Base-by-base conservation (phyloP, 2,888 invertebrate species). In the Empis livida region DNA sequence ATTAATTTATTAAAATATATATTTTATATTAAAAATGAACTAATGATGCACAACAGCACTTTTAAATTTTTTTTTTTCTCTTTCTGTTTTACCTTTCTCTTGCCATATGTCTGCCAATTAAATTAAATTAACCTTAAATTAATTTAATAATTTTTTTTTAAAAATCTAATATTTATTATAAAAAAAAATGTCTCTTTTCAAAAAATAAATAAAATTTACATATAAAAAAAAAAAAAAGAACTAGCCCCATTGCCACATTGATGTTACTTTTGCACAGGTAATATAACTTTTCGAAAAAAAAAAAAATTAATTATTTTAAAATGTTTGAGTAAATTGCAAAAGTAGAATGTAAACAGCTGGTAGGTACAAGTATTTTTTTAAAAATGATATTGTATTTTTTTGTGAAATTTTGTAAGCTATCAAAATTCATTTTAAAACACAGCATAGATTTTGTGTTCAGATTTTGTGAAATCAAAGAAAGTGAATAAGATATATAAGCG, bases 201-300 rank as follows among this genome's bases (percentile, higher is more conserved):
- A 27, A 8, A 6, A 27, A 6, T 27, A 27, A 27, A 27, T 27
- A 27, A 27, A 4, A 27, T 27, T 27, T 27, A 27, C 5, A 27
- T 8, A 27, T 27, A 5, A 2, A 27, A 6, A 27, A 27, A 20
- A 27, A 27, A 27, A 27, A 6, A 27, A 27, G 23, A 51, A 45
- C 52, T 84, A 89, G 90, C 87, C 89, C 90, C 75, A 84, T 91
- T 82, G 90, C 88, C 81, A 89, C 85, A 76, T 86, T 91, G 80
- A 88, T 91, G 88, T 88, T 86, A 77, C 82, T 90, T 70, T 80
- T 90, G 70, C 83, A 86, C 82, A 91, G 91, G 91, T 91, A 91
- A 86, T 77, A 76, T 74, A 71, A 67, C 48, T 52, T 39, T 13
- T 42, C 44, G 38, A 45, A 42, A 41, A 49, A 51, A 52, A 51